These are phyloP conservation scores for Lymantria monacha DNA, from an alignment of 2,888 invertebrate species.

Conservation along the genomic window DNA sequence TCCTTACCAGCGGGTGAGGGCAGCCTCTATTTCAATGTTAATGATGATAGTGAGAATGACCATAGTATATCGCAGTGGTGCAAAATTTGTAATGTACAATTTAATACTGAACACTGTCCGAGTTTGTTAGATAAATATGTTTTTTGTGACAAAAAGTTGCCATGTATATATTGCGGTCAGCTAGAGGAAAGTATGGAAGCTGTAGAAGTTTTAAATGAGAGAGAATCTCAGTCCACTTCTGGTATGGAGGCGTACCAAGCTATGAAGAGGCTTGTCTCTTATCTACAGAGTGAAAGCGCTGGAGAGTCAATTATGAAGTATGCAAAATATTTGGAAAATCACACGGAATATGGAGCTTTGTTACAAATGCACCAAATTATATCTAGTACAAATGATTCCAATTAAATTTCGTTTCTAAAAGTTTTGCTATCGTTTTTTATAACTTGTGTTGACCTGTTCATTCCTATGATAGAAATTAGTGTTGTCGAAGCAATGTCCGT, in stretches of 20 bases:
- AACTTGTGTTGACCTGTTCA: neutral
- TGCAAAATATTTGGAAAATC: constrained; percentile 44
- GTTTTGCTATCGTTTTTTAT: neutral
- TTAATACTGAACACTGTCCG: constrained; percentile 27
- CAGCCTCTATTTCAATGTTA: constrained; percentile 30
- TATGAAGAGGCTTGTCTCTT: constrained; percentile 44
- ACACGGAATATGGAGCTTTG: constrained; percentile 42
- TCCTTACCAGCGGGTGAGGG: constrained; percentile 35
- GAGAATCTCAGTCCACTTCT: constrained; percentile 24
- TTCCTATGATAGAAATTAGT: too few species aligned
- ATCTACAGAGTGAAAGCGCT: constrained; percentile 41
- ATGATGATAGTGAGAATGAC: constrained; percentile 34
- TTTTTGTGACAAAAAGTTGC: constrained; percentile 38
- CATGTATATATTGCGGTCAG: constrained; percentile 23
- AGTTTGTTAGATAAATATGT: constrained; percentile 38
- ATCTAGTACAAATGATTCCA: constrained; percentile 35
- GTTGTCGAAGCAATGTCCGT: too few species aligned
- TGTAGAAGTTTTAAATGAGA: constrained; percentile 25
- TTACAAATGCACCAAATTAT: constrained; percentile 42
- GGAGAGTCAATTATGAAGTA: constrained; percentile 31
- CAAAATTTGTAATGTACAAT: constrained; percentile 31
- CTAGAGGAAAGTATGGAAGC: constrained; percentile 22
- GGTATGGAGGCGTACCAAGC: constrained; percentile 47
- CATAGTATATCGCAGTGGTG: constrained; percentile 43
- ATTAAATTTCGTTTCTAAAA: neutral